These are phyloP conservation scores for Julus scandinavius DNA, from an alignment of 2,888 invertebrate genomes.

Conservation along the genomic window DNA sequence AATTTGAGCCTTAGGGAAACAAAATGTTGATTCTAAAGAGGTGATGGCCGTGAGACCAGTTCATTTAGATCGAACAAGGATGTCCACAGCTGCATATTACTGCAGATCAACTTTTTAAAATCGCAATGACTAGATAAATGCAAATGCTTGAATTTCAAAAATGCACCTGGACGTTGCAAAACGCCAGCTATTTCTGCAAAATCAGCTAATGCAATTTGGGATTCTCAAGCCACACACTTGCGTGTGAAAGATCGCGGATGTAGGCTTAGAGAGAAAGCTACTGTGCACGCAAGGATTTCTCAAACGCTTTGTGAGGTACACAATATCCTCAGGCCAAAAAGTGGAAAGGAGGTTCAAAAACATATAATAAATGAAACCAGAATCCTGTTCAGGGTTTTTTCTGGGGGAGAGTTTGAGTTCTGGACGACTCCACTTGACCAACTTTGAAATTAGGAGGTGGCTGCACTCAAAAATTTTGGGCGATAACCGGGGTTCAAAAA, in stretches of 20 bases:
- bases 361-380: neutral
- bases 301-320: neutral
- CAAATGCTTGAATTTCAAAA: neutral
- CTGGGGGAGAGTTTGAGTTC: neutral
- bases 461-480: neutral
- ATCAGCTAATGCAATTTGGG: neutral
- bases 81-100: neutral
- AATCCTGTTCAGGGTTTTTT: neutral
- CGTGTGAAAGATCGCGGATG: neutral
- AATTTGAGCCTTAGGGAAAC: neutral
- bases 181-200: neutral
- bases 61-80: neutral
- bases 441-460: neutral
- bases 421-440: neutral
- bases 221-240: neutral
- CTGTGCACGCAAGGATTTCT: slow-evolving; percentile 23
- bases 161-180: slow-evolving; percentile 6
- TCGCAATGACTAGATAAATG: neutral
- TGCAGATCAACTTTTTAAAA: neutral
- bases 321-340: neutral
- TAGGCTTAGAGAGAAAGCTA: slow-evolving; percentile 37
- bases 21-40: neutral
- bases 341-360: neutral
- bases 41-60: neutral
- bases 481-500: neutral